Conservation (phyloP, 2,888 invertebrate genomes). For the Drosophila nr. fundita region DNA sequence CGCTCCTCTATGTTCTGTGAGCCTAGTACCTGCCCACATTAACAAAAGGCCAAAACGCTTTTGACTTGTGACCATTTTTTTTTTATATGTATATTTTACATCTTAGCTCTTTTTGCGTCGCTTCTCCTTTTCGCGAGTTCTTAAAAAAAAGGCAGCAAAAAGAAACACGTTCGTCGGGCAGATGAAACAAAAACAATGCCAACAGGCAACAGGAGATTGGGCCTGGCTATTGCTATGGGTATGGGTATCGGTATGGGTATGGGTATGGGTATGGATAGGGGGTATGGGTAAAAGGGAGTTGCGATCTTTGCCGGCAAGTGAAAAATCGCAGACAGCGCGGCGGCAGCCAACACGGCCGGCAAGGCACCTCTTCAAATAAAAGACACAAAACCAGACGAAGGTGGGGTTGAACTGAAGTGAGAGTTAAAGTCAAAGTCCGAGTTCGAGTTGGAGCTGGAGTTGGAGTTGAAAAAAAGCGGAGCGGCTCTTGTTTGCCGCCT, state of each 20-base stretch:
- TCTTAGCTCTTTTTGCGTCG: conserved; percentile 43
- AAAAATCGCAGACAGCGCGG: conserved; percentile 74
- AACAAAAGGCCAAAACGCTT: conserved; percentile 61
- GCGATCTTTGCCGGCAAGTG: conserved; percentile 57
- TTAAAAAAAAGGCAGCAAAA: conserved; percentile 7
- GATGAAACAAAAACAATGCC: conserved; percentile 73
- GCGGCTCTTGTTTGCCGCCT: conserved; percentile 12
- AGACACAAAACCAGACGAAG: conserved; percentile 4
- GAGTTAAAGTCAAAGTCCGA: conserved; percentile 45
- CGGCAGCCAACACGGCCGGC: conserved; percentile 47
- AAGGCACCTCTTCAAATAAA: conserved; percentile 34
- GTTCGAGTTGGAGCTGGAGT: conserved; percentile 13
- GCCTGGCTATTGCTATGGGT: conserved; percentile 27
- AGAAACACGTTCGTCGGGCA: conserved; percentile 77
- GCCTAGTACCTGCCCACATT: conserved; percentile 48
- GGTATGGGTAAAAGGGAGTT: conserved; percentile 14
- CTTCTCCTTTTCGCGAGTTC: conserved; percentile 42
- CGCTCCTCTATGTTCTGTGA: conserved; percentile 11
- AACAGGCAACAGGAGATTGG: conserved; percentile 35
- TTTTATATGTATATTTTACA: conserved; percentile 52
- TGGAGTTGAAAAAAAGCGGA: conserved; percentile 4
- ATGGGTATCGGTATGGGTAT: neutral
- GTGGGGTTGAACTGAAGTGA: neutral
- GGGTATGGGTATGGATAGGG: conserved; percentile 12
- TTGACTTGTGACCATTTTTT: conserved; percentile 76